Evolutionary conservation across 1,140 invertebrate species (phyloP).

Genomic region (Pogonognathellus flavescens): DNA sequence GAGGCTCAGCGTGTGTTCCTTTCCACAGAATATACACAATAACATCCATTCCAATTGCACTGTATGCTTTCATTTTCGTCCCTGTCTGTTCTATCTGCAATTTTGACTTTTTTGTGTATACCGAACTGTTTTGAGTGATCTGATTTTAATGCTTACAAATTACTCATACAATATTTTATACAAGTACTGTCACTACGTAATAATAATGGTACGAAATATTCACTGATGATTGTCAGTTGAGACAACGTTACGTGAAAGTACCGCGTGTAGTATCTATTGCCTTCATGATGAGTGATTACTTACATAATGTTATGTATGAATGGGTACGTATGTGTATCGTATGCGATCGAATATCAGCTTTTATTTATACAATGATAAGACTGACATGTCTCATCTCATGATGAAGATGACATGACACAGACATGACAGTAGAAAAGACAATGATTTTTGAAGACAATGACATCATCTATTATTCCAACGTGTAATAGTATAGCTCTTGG

Average conservation of each 20-base stretch:
- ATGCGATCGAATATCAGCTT: neutral
- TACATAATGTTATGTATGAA: neutral
- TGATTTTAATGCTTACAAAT: neutral
- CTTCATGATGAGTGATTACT: neutral
- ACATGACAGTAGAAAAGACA: constrained; percentile 25
- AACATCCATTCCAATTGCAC: neutral
- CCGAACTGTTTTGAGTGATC: constrained; percentile 31
- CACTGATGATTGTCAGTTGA: neutral
- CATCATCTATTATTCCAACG: neutral
- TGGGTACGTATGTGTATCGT: too few relatives aligned
- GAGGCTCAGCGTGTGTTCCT: neutral
- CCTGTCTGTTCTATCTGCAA: neutral
- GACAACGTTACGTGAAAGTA: neutral
- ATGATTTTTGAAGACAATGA: neutral
- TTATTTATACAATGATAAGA: neutral
- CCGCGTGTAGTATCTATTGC: too few relatives aligned
- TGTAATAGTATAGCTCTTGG: neutral
- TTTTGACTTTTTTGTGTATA: neutral
- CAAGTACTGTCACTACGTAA: neutral
- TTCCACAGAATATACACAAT: neutral
- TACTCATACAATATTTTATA: neutral
- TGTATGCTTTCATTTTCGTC: neutral
- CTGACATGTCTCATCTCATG: neutral
- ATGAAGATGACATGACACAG: constrained; percentile 26
- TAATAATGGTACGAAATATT: neutral